Evolutionary conservation across 2,113 vertebrate species (phyloP).

Genomic region (Psilopsiagon aymara): DNA sequence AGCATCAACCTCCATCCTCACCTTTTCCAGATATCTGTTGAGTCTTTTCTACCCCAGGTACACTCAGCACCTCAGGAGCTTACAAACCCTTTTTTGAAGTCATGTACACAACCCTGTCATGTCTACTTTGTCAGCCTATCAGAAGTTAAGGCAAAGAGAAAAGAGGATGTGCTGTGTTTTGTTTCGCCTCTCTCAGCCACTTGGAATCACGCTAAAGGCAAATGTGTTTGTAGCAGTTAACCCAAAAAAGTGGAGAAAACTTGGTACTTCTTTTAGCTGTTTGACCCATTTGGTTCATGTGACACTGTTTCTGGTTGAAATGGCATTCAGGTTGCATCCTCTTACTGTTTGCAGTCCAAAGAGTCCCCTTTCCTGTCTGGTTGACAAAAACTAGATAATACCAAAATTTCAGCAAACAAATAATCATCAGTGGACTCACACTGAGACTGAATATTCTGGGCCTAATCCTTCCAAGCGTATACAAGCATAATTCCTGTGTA

Average conservation of each 20-base stretch:
- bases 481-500: background rate
- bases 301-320: background rate
- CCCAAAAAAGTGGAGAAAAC: background rate
- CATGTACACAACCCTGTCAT: background rate
- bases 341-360: background rate
- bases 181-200: background rate
- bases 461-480: background rate
- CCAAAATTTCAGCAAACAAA: background rate
- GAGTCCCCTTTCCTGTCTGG: background rate
- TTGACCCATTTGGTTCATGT: background rate
- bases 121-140: background rate
- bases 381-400: background rate
- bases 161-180: background rate
- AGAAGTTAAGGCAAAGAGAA: background rate
- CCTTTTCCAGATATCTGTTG: background rate
- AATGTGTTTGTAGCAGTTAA: background rate
- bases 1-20: background rate
- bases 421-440: background rate
- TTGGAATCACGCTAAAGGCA: background rate
- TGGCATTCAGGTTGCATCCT: background rate
- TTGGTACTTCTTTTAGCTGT: background rate
- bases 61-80: background rate
- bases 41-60: background rate
- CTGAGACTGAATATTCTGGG: background rate
- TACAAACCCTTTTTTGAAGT: background rate